A percentile compares a stretch with the other conserved stretches of the same genome.
Evolutionary conservation across 2,888 invertebrate genomes (phyloP).

Genomic region (Ormyrus pomaceus): DNA sequence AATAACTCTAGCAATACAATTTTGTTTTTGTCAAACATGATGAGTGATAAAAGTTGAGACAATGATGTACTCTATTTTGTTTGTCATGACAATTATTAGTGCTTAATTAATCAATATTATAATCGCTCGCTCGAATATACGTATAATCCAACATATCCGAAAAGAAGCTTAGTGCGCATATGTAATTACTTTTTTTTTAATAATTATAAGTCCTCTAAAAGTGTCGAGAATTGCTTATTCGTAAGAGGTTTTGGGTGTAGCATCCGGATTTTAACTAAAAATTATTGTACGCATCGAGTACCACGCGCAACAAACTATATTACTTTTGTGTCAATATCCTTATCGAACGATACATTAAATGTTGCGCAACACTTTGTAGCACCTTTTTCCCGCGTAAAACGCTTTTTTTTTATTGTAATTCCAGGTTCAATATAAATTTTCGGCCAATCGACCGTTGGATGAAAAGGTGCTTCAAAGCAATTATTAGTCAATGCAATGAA

Average conservation of each 20-base stretch:
- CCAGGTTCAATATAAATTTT: not conserved
- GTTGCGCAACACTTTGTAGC: too few relatives aligned
- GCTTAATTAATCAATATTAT: conserved; percentile 9
- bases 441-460: not conserved
- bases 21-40: conserved; percentile 28
- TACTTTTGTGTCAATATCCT: too few relatives aligned
- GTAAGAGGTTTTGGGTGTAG: too few relatives aligned
- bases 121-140: not conserved
- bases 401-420: too few relatives aligned
- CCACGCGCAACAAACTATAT: not conserved
- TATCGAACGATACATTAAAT: too few relatives aligned
- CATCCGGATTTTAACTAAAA: not conserved
- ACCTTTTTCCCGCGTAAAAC: too few relatives aligned
- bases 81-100: conserved; percentile 18
- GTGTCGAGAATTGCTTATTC: too few relatives aligned
- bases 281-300: not conserved
- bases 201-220: not conserved
- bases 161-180: conserved; percentile 14
- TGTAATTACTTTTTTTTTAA: conserved; percentile 5
- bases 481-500: too few relatives aligned
- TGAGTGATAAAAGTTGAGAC: conserved; percentile 1
- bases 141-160: conserved; percentile 4
- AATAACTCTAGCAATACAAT: conserved; percentile 45
- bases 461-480: not conserved
- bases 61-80: conserved; percentile 17